Evolutionary conservation across 2,797 vertebrate genomes (phyloP), one percentile per base, ranked within the genome.

Genomic region (Poecile montanus): DNA sequence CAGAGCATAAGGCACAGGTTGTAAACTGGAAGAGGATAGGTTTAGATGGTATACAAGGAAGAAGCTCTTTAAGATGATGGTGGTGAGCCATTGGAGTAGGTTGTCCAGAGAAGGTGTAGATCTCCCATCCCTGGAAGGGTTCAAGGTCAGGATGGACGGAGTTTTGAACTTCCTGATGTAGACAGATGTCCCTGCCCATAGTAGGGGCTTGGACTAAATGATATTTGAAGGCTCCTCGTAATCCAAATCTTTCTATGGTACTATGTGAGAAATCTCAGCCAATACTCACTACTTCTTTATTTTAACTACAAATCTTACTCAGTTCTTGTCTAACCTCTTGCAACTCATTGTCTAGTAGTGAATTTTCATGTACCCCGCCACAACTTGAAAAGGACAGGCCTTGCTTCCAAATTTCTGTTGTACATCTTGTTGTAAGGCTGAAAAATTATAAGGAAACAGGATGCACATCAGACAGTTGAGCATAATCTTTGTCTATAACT

Each of bases 161-260:
- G 5, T 8, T 62, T 45, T 34, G 32, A 67, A 38, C 12, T 57
- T 20, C 27, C 32, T 32, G 3, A 3, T 25, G 11, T 30, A 30
- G 9, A 21, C 32, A 45, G 6, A 7, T 42, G 5, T 61, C 9
- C 13, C 21, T 76, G 45, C 9, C 8, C 9, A 29, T 29, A 26
- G 8, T 5, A 72, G 2, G 5, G 2, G 5, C 0, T 19, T 40
- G 73, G 20, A 40, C 16, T 44, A n/a, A 11, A 5, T 21, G 6
- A 17, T 54, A 21, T 79, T 57, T 48, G 17, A 48, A 77, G 11
- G 8, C 15, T 10, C 1, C 9, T 91, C 17, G 23, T 42, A 60
- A 1, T 10, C 18, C 6, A 32, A 85, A 71, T 8, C 2, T 1
- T 78, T 82, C 38, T 20, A 32, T 48, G 11, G 11, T 54, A n/a